phyloP scores from a whole-genome alignment of 92 coral and sea anemone genomes.

The Diadumene lineata region DNA sequence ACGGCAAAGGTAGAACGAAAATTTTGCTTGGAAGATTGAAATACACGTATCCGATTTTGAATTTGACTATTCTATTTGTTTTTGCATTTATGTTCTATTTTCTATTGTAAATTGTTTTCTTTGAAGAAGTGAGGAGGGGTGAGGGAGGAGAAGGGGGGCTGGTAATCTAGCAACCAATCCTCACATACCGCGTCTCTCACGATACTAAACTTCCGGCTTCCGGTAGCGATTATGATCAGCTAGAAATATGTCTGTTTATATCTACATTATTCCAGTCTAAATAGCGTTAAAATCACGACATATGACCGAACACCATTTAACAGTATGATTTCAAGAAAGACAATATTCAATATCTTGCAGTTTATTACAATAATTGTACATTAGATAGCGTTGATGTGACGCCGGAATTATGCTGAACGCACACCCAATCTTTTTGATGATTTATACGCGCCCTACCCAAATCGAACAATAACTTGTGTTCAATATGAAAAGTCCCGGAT shows the following conservation, averaged over 20 bases:
- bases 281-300: background rate
- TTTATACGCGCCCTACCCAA: constrained; percentile 2
- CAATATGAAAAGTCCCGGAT: constrained; percentile 48
- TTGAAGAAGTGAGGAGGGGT: too few species aligned
- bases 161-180: background rate
- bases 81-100: too few species aligned
- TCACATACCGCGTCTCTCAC: background rate
- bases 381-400: constrained; percentile 5
- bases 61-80: too few species aligned
- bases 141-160: too few species aligned
- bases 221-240: background rate
- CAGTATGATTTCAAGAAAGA: background rate
- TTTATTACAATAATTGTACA: background rate
- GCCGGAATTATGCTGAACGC: constrained; percentile 22
- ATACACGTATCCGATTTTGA: too few species aligned
- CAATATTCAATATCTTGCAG: background rate
- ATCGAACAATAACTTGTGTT: constrained; percentile 9
- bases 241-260: background rate
- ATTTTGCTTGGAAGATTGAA: too few species aligned
- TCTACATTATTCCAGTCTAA: background rate
- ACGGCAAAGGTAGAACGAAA: too few species aligned
- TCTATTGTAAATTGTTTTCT: too few species aligned
- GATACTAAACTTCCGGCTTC: constrained; percentile 2
- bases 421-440: background rate
- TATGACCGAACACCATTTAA: background rate